Conservation (phyloP, 1,140 invertebrate genomes). For the Asbolus verrucosus region DNA sequence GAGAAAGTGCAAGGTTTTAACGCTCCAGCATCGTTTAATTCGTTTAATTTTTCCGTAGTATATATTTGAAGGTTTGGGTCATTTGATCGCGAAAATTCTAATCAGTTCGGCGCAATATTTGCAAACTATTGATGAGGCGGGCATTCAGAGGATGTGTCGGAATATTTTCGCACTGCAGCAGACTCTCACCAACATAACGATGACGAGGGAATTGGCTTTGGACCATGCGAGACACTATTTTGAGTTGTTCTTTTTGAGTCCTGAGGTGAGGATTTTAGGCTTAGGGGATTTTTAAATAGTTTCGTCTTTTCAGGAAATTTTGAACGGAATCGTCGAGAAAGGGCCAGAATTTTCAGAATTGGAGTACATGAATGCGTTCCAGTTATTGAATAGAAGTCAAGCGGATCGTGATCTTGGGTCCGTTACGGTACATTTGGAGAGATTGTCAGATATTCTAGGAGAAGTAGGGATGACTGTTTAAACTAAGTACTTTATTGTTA, state of each 20-base stretch:
- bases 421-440: slow-evolving; percentile 70
- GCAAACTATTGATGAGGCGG: slow-evolving; percentile 83
- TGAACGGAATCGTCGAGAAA: slow-evolving; percentile 83
- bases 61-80: slow-evolving; percentile 93
- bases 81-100: slow-evolving; percentile 86
- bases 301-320: no score
- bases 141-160: slow-evolving; percentile 85
- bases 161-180: slow-evolving; percentile 90
- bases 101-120: slow-evolving; percentile 86
- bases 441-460: slow-evolving; percentile 75
- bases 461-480: slow-evolving; percentile 75
- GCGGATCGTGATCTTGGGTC: slow-evolving; percentile 63
- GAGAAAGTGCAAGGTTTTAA: slow-evolving; percentile 82
- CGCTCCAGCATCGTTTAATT: no score
- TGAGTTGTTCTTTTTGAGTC: slow-evolving; percentile 86
- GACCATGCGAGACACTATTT: slow-evolving; percentile 91
- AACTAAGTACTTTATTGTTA: no score
- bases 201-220: slow-evolving; percentile 84
- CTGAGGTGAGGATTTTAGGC: no score
- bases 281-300: no score
- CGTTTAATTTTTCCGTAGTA: slow-evolving; percentile 78
- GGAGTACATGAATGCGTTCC: slow-evolving; percentile 88
- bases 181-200: slow-evolving; percentile 86
- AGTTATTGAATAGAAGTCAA: slow-evolving; percentile 75
- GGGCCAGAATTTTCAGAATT: slow-evolving; percentile 86